Percentiles rank a stretch among this genome's conserved stretches.
These are phyloP conservation scores for Muschampia plurimacula DNA, from an alignment of 2,888 invertebrate genomes.

Conservation along the genomic window DNA sequence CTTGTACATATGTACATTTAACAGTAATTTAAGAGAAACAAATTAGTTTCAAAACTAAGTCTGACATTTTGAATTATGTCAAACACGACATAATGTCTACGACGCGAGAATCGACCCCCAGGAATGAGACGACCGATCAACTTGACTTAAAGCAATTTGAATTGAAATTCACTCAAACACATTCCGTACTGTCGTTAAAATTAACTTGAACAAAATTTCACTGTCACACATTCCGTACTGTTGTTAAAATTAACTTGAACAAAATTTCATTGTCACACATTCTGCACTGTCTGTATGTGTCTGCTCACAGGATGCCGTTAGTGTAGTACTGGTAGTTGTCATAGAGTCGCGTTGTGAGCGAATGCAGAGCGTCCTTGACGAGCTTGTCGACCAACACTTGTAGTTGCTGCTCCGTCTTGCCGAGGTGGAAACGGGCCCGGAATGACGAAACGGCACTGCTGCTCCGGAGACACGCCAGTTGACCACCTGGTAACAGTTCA, in stretches of 20 bases:
- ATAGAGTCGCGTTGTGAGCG: constrained; percentile 98
- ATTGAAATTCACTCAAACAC: not conserved
- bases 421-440: constrained; percentile 97
- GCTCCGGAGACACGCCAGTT: constrained; percentile 97
- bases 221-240: no score
- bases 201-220: not conserved
- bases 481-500: constrained; percentile 89
- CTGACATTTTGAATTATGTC: no score
- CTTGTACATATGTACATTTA: no score
- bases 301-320: constrained; percentile 95
- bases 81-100: no score
- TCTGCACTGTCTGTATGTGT: no score
- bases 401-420: constrained; percentile 97
- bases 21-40: no score
- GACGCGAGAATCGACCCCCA: no score
- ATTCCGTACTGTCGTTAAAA: no score
- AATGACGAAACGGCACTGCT: constrained; percentile 96
- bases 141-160: no score
- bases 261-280: not conserved
- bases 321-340: constrained; percentile 99
- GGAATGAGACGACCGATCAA: no score
- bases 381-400: constrained; percentile 96
- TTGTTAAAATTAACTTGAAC: no score
- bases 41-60: no score
- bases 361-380: constrained; percentile 97